Conservation (phyloP, 2,888 invertebrate species). For the Pheosia tremula region DNA sequence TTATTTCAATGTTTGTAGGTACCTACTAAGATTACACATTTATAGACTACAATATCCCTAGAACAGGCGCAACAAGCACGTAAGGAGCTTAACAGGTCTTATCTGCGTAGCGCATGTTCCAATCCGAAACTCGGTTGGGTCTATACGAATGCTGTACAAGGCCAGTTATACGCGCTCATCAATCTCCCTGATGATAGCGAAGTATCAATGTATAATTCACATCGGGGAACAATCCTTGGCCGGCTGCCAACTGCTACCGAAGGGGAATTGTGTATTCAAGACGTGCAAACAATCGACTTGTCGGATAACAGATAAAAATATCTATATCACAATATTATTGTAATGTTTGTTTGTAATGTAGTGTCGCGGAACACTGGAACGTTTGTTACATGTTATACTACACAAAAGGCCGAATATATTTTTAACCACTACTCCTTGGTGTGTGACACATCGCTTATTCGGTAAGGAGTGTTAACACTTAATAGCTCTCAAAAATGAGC, state of each 20-base stretch:
- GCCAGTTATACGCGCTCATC: slow-evolving; percentile 33
- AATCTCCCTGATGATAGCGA: slow-evolving; percentile 45
- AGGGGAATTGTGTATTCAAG: slow-evolving; percentile 42
- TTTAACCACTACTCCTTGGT: too few relatives aligned
- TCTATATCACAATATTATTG: slow-evolving; percentile 15
- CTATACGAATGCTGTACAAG: slow-evolving; percentile 17
- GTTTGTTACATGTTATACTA: too few relatives aligned
- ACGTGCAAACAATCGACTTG: slow-evolving; percentile 52
- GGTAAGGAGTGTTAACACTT: too few relatives aligned
- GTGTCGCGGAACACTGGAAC: slow-evolving; percentile 1
- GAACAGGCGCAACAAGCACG: too few relatives aligned
- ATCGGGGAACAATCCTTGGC: slow-evolving; percentile 54
- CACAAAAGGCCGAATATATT: too few relatives aligned
- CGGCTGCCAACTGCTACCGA: slow-evolving; percentile 46
- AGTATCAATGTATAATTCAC: slow-evolving; percentile 56
- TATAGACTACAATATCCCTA: too few relatives aligned
- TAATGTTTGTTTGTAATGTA: slow-evolving; percentile 1
- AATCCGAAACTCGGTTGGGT: slow-evolving; percentile 16
- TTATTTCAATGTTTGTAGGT: too few relatives aligned
- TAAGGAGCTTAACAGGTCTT: neutral
- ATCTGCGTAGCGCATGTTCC: neutral
- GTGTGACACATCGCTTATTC: too few relatives aligned
- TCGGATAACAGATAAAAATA: slow-evolving; percentile 33
- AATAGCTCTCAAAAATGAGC: too few relatives aligned
- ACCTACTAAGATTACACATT: too few relatives aligned